Evolutionary conservation across 2,888 invertebrate species (phyloP).

Genomic region (Dione vanillae): DNA sequence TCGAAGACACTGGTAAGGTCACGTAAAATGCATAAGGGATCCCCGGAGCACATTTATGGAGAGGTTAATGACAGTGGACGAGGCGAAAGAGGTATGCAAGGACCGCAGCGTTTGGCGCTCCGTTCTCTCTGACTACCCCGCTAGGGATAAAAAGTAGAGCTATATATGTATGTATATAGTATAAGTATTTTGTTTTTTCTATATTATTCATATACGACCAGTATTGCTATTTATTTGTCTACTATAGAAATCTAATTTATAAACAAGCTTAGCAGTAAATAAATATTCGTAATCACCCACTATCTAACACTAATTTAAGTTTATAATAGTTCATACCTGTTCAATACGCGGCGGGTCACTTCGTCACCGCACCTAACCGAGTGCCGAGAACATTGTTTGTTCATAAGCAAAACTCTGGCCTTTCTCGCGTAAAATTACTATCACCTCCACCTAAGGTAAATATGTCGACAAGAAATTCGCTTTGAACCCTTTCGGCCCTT

Average conservation of each 20-base stretch:
- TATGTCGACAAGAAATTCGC: slow-evolving; percentile 84
- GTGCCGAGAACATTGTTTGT: slow-evolving; percentile 55
- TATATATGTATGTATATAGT: too few species aligned
- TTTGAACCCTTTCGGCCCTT: slow-evolving; percentile 83
- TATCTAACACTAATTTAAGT: slow-evolving; percentile 34
- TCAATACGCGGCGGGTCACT: slow-evolving; percentile 39
- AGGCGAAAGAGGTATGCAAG: too few species aligned
- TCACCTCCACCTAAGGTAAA: slow-evolving; percentile 83
- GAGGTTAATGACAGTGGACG: too few species aligned
- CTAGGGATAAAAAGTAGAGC: too few species aligned
- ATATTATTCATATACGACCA: too few species aligned
- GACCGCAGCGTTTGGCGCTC: too few species aligned
- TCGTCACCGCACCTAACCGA: slow-evolving; percentile 54
- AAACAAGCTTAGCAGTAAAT: background rate
- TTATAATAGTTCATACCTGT: slow-evolving; percentile 33
- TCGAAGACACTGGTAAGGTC: too few species aligned
- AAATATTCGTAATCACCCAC: slow-evolving; percentile 17
- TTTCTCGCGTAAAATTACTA: slow-evolving; percentile 83
- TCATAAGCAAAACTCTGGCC: slow-evolving; percentile 71
- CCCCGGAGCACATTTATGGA: too few species aligned
- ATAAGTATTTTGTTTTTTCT: too few species aligned
- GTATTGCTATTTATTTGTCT: too few species aligned
- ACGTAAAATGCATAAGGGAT: too few species aligned
- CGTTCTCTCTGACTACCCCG: too few species aligned
- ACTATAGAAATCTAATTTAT: background rate